Evolutionary conservation across 1,140 invertebrate genomes (phyloP), one percentile per base, ranked within the genome.

Genomic region (Nixonia krombeini): DNA sequence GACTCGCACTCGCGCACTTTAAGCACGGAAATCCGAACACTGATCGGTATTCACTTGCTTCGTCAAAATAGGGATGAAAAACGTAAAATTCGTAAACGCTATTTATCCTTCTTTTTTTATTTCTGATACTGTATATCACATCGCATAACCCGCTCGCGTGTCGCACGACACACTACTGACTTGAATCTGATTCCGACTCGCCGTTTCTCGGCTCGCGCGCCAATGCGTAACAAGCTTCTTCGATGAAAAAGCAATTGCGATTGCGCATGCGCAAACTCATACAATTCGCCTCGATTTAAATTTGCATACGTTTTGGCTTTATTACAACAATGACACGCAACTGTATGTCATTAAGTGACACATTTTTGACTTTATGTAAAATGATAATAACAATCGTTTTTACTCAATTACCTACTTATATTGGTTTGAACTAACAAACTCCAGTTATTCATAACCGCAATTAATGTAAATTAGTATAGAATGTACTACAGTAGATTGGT

Each of bases 91-190:
- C 3, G 16, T 18, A 8, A 17, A 16, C 16, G 12, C 18, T 18
- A 7, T 37, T 13, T 13, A 4, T 33, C n/a, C n/a, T 15, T 37
- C 13, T 17, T 13, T 16, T 37, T 5, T 17, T 7, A 10, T 9
- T 18, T 18, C 18, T 18, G 18, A 40, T 9, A 23, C 8, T 12
- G 40, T n/a, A n/a, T n/a, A 23, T 50, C 55, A 49, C 44, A 55
- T 56, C 29, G 16, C 44, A 50, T 40, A 56, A 41, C 59, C 23
- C 65, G 61, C 51, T 67, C 71, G 56, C 44, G 26, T 57, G 42
- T 59, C 47, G 57, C 63, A 50, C 55, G 55, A 42, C 61, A 56
- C 57, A 28, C 49, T 64, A 73, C 66, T 65, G 44, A 64, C 38
- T 31, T 2, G n/a, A n/a, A n/a, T n/a, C 23, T 13, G 28, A 46